phyloP scores from a whole-genome alignment of 1,140 invertebrate species.

The Drosophila mayri region DNA sequence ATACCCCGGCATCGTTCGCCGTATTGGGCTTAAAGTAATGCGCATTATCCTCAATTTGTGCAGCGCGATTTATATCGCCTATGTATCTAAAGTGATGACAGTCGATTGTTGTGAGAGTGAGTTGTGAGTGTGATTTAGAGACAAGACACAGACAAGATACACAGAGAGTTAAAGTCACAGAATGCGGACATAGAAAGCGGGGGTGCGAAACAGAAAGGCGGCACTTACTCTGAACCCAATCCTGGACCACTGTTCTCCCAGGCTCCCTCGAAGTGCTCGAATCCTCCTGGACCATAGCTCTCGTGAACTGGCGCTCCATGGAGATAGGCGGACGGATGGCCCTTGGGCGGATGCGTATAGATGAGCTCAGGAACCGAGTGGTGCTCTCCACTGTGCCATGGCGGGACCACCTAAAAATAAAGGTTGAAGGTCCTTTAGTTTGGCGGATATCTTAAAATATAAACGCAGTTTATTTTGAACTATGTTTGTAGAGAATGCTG shows the following conservation, averaged over 20 bases:
- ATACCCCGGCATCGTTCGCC: slow-evolving; percentile 86
- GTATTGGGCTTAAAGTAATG: slow-evolving; percentile 86
- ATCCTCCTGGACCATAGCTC: slow-evolving; percentile 74
- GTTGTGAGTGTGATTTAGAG: slow-evolving; percentile 42
- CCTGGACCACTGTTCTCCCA: slow-evolving; percentile 87
- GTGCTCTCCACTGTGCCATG: slow-evolving; percentile 77
- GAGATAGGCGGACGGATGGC: slow-evolving; percentile 77
- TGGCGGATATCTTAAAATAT: no score
- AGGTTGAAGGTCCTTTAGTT: background rate
- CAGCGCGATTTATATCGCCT: slow-evolving; percentile 86
- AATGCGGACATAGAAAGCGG: slow-evolving; percentile 8
- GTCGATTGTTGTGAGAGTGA: slow-evolving; percentile 29
- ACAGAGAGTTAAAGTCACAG: slow-evolving; percentile 40
- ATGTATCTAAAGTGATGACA: slow-evolving; percentile 85
- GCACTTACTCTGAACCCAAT: slow-evolving; percentile 87
- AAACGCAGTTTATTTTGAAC: background rate
- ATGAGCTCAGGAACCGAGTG: slow-evolving; percentile 77
- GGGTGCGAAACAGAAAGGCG: background rate
- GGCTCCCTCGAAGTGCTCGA: slow-evolving; percentile 80
- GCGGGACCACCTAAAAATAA: slow-evolving; percentile 69
- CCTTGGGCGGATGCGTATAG: slow-evolving; percentile 81
- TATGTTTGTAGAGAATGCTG: background rate
- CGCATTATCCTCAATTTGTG: slow-evolving; percentile 85
- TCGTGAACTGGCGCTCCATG: slow-evolving; percentile 82
- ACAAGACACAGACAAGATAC: slow-evolving; percentile 55